Base-by-base conservation (phyloP, 2,888 invertebrate species). In the Andricus quercusramuli region DNA sequence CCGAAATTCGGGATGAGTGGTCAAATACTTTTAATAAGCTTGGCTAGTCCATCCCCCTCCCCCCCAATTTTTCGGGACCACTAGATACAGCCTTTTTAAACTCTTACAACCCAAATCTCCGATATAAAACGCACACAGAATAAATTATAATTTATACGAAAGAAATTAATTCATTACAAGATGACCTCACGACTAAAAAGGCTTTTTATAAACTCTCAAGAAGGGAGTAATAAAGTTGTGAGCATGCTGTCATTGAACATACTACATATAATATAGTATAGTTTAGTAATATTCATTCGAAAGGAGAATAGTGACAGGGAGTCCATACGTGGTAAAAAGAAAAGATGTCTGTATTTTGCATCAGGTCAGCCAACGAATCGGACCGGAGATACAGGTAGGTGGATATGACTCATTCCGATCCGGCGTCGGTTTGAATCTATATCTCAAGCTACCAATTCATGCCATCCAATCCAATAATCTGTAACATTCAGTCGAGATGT, bases 341-440 rank as follows among this genome's bases (percentile, higher is more conserved):
- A 82, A 70, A 85, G 68, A 80, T 80, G 79, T 82, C 29, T 32
- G 32, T 74, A 82, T 80, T 82, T 83, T 82, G 85, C 82, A 80
- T 83, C 81, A 78, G 83, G 82, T 85, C 82, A 81, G 74, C 80
- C 79, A 68, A 82, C 83, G 86, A 84, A 87, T 84, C 80, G 76
- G 79, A 68, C 62, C 74, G 79, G 78, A 84, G 83, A 85, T 79
- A 82, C 88, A 89, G 89, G 89, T 89, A 88, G 89, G 88, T 86
- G 88, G 86, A 86, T 80, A 83, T 89, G 89, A 89, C 86, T 89
- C 89, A 89, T 87, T 87, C 84, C 81, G 67, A 67, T 62, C 74
- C 59, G 77, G 70, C 76, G 13, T 74, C 32, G 74, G 51, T 74
- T 74, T 56, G 74, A 56, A n/a, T 56, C 32, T n/a, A 74, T 32